Percentiles rank a stretch among this genome's conserved stretches.
phyloP scores from a whole-genome alignment of 2,888 invertebrate genomes.

The Tetanocera ferruginea region DNA sequence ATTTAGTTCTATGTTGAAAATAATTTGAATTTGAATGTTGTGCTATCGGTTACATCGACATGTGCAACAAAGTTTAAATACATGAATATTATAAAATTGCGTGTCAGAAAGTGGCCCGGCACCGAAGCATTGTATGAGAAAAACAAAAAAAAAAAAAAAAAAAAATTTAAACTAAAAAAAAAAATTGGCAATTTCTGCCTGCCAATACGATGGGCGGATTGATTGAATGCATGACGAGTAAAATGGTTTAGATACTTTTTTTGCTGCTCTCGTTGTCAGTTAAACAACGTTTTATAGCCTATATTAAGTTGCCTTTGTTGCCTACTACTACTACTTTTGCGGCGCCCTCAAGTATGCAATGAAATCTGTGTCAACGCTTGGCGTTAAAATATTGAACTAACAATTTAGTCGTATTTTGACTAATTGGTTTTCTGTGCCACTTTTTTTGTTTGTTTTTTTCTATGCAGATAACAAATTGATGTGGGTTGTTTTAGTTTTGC shows the following conservation, averaged over 20 bases:
- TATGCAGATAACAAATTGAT: too few relatives aligned
- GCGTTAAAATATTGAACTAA: neutral
- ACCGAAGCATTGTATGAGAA: neutral
- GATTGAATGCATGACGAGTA: too few relatives aligned
- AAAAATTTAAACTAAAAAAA: neutral
- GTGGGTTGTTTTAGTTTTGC: too few relatives aligned
- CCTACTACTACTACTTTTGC: neutral
- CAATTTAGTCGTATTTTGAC: too few relatives aligned
- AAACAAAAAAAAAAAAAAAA: neutral
- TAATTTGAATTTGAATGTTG: neutral
- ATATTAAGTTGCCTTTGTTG: neutral
- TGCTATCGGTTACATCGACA: neutral
- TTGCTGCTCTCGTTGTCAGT: neutral
- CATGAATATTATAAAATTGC: neutral
- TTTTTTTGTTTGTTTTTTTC: too few relatives aligned
- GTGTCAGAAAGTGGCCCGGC: neutral
- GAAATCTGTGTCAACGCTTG: constrained; percentile 8
- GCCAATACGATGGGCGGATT: too few relatives aligned
- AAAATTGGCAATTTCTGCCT: neutral
- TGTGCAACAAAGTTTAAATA: neutral
- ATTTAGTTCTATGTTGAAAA: too few relatives aligned
- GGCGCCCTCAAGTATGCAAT: constrained; percentile 17
- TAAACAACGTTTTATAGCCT: neutral
- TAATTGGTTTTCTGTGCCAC: too few relatives aligned
- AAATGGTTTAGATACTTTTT: too few relatives aligned